These are phyloP conservation scores for Wiebesia pumilae DNA, from an alignment of 1,140 invertebrate genomes.

Conservation along the genomic window DNA sequence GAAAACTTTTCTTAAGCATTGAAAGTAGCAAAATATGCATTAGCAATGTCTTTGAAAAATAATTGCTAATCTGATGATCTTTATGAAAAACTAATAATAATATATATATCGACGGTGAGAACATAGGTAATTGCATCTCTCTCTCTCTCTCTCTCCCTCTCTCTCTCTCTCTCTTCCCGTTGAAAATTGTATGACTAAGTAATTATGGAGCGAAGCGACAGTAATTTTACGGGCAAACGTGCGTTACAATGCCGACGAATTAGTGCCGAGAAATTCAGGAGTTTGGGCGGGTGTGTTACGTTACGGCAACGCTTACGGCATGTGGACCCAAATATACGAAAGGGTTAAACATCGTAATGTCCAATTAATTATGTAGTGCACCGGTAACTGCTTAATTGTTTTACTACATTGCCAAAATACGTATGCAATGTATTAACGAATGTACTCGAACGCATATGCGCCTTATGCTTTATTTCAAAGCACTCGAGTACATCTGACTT, in stretches of 20 bases:
- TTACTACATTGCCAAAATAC: conserved; percentile 60
- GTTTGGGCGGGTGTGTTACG: background rate
- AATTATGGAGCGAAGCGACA: conserved; percentile 59
- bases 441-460: background rate
- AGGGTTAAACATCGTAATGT: conserved; percentile 63
- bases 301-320: conserved; percentile 39
- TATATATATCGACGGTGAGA: no score
- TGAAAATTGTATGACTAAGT: conserved; percentile 67
- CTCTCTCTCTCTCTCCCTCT: conserved; percentile 37
- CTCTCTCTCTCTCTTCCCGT: conserved; percentile 21
- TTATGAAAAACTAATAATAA: no score
- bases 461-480: background rate
- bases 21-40: no score
- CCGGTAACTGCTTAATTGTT: conserved; percentile 70
- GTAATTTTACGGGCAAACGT: conserved; percentile 68
- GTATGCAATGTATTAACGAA: background rate
- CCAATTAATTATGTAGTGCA: conserved; percentile 64
- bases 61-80: no score
- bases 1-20: no score
- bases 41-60: no score
- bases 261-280: conserved; percentile 58
- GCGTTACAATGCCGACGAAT: conserved; percentile 63
- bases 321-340: conserved; percentile 37
- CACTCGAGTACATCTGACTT: background rate
- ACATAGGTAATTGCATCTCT: no score